Percentiles rank a stretch among this genome's conserved stretches.
Conservation (phyloP, 2,888 invertebrate genomes). For the Coenonympha glycerion region DNA sequence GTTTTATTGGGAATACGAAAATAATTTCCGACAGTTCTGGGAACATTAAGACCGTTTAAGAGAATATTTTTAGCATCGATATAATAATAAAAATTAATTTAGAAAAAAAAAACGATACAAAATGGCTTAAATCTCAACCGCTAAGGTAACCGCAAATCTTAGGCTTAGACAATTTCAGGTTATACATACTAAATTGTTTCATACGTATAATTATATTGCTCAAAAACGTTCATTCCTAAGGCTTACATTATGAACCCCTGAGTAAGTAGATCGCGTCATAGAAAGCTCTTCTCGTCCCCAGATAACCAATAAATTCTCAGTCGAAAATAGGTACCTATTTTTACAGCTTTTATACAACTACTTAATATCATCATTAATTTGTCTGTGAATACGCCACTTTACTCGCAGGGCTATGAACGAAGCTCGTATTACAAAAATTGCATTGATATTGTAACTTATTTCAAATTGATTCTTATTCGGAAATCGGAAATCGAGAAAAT, state of each 20-base stretch:
- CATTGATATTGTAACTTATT: neutral
- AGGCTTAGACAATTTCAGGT: no score
- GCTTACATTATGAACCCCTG: no score
- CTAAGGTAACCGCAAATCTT: no score
- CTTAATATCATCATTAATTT: slow-evolving; percentile 5
- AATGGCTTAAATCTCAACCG: no score
- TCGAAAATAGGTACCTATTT: neutral
- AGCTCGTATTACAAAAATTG: neutral
- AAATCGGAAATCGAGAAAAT: no score
- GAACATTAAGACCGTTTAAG: neutral
- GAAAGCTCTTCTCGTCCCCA: no score
- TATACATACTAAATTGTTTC: no score
- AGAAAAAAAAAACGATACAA: no score
- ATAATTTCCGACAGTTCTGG: neutral
- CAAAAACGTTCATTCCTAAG: neutral
- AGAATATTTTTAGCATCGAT: no score
- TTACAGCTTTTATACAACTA: neutral
- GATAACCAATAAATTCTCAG: no score
- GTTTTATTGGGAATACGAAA: slow-evolving; percentile 15
- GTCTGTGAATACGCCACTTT: slow-evolving; percentile 5
- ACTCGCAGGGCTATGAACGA: neutral
- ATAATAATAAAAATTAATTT: no score
- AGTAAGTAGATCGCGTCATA: no score
- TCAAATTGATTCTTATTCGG: neutral
- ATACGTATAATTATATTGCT: neutral